Conservation (phyloP, 2,797 vertebrate genomes). For the Odontamblyopus lacepedii region DNA sequence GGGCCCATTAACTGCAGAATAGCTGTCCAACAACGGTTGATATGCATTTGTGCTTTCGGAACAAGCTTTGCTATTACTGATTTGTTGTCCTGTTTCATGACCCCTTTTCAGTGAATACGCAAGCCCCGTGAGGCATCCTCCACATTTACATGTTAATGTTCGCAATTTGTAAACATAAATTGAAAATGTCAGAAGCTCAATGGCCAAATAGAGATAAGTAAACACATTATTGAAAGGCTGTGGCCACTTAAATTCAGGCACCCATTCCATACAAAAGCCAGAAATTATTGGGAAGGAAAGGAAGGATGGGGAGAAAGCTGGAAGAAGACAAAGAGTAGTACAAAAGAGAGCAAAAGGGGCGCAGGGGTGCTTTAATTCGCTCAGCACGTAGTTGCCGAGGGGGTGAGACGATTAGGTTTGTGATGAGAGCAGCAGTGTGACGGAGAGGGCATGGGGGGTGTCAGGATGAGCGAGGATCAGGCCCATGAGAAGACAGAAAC, state of each 20-base stretch:
- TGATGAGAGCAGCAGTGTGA: conserved; percentile 81
- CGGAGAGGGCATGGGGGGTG: conserved; percentile 76
- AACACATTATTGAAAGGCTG: conserved; percentile 71
- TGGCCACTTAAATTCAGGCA: conserved; percentile 71
- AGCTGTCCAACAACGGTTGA: conserved; percentile 38
- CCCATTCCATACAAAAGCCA: conserved; percentile 55
- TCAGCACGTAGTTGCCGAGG: conserved; percentile 77
- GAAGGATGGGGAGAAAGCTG: conserved; percentile 40
- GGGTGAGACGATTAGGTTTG: conserved; percentile 82
- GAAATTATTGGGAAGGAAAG: conserved; percentile 53
- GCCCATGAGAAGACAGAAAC: conserved; percentile 74
- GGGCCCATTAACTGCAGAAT: conserved; percentile 52
- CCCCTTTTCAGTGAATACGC: conserved; percentile 65
- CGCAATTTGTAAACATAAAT: conserved; percentile 80
- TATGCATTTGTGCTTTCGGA: conserved; percentile 43
- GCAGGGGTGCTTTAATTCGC: conserved; percentile 76
- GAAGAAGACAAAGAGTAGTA: conserved; percentile 63
- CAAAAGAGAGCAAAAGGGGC: conserved; percentile 63
- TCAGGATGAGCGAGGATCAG: conserved; percentile 76
- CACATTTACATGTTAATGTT: conserved; percentile 78
- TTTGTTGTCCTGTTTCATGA: conserved; percentile 65
- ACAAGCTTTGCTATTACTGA: conserved; percentile 63
- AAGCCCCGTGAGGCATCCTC: conserved; percentile 68
- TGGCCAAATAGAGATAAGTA: conserved; percentile 79
- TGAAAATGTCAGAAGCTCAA: conserved; percentile 81